A percentile compares a stretch with the other conserved stretches of the same genome.
Conservation (phyloP, 2,888 invertebrate genomes). For the Crepidodera aurea region DNA sequence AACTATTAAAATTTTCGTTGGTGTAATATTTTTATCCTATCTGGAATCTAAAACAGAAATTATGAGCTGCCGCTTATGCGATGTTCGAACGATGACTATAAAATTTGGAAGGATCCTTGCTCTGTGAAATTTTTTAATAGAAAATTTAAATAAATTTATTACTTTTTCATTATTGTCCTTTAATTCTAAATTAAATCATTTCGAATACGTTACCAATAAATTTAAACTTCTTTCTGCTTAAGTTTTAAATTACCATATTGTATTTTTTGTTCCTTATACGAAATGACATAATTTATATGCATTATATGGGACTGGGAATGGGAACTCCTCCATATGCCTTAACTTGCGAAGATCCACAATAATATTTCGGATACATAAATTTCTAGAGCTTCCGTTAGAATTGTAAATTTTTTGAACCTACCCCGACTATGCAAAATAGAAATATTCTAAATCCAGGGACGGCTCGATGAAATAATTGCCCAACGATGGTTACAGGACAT, state of each 20-base stretch:
- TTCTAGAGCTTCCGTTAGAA: slow-evolving; percentile 48
- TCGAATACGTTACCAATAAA: no score
- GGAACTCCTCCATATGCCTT: slow-evolving; percentile 39
- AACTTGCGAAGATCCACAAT: slow-evolving; percentile 33
- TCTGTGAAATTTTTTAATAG: no score
- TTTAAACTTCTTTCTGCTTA: no score
- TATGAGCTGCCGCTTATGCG: no score
- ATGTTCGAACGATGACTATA: no score
- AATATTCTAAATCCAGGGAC: slow-evolving; percentile 30
- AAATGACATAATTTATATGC: slow-evolving; percentile 26
- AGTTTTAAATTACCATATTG: not conserved
- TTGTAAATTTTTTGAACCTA: slow-evolving; percentile 55
- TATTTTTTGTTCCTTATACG: slow-evolving; percentile 1
- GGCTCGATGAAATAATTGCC: not conserved
- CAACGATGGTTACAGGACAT: not conserved
- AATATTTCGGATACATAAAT: slow-evolving; percentile 43
- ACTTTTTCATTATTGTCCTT: no score
- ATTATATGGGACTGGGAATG: slow-evolving; percentile 28
- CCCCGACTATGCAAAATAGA: slow-evolving; percentile 55
- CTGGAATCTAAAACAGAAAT: no score
- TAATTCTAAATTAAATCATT: no score
- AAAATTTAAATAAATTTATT: no score
- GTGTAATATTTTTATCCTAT: no score
- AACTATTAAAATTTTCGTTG: no score
- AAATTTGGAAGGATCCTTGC: no score